Evolutionary conservation across 2,113 vertebrate genomes (phyloP).

Genomic region (Upupa epops): DNA sequence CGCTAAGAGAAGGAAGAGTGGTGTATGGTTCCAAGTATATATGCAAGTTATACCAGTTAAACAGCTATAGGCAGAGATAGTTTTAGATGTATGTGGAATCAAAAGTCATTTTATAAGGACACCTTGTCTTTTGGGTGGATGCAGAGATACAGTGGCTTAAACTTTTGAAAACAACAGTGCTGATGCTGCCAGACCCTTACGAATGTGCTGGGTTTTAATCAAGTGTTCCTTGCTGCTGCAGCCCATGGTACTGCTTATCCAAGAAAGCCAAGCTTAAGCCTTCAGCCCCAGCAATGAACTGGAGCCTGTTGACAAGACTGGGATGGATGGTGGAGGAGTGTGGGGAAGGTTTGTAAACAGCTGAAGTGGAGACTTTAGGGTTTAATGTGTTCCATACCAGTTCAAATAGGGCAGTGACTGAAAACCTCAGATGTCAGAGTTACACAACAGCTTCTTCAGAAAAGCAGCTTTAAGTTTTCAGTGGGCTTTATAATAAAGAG

Average conservation of each 20-base stretch:
- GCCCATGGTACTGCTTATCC: neutral
- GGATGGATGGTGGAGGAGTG: neutral
- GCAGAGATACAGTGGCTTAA: neutral
- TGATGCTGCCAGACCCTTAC: neutral
- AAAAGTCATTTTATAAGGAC: neutral
- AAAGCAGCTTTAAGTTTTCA: conserved; percentile 40
- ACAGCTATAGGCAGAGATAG: neutral
- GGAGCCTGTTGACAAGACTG: neutral
- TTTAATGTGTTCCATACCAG: conserved; percentile 45
- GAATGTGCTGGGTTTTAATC: neutral
- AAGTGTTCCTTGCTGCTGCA: neutral
- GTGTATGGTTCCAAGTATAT: neutral
- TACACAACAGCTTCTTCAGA: conserved; percentile 56
- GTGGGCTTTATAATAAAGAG: conserved; percentile 56
- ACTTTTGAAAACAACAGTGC: neutral
- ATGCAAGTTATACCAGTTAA: neutral
- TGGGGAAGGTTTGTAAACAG: conserved; percentile 20
- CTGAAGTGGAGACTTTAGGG: conserved; percentile 41
- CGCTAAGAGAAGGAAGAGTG: neutral
- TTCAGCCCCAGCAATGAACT: neutral
- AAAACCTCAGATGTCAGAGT: conserved; percentile 47
- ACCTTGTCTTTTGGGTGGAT: neutral
- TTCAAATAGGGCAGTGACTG: conserved; percentile 9
- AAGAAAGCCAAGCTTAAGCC: neutral
- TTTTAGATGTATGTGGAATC: neutral